Evolutionary conservation across 1,140 invertebrate species (phyloP).

Genomic region (Sinella curviseta): DNA sequence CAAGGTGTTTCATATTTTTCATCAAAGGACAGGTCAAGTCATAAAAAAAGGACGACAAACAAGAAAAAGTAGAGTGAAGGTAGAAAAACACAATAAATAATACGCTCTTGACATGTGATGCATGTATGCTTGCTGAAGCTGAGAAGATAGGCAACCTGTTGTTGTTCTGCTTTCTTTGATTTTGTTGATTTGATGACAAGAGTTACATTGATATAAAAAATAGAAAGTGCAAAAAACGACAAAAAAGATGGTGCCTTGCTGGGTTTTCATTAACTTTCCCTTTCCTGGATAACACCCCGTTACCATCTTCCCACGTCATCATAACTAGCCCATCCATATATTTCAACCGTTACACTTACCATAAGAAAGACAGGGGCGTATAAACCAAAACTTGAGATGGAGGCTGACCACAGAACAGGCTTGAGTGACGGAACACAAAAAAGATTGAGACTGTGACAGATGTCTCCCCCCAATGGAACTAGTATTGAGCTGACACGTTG

Average conservation of each 20-base stretch:
- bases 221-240: background rate
- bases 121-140: too few relatives aligned
- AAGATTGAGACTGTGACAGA: conserved; percentile 48
- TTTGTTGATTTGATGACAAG: background rate
- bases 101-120: too few relatives aligned
- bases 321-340: too few relatives aligned
- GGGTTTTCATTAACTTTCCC: background rate
- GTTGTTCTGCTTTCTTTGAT: background rate
- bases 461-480: conserved; percentile 43
- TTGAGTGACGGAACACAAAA: conserved; percentile 48
- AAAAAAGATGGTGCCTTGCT: background rate
- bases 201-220: background rate
- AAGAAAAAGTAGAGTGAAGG: too few relatives aligned
- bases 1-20: too few relatives aligned
- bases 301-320: background rate
- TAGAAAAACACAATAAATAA: too few relatives aligned
- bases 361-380: conserved; percentile 49
- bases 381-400: conserved; percentile 46
- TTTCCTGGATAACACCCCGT: background rate
- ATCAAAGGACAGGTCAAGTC: too few relatives aligned
- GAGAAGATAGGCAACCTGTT: background rate
- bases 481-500: conserved; percentile 25
- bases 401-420: conserved; percentile 46
- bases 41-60: too few relatives aligned
- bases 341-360: conserved; percentile 31